Evolutionary conservation across 2,888 invertebrate genomes (phyloP), one percentile per base, ranked within the genome.

Genomic region (Stratiomys singularior): DNA sequence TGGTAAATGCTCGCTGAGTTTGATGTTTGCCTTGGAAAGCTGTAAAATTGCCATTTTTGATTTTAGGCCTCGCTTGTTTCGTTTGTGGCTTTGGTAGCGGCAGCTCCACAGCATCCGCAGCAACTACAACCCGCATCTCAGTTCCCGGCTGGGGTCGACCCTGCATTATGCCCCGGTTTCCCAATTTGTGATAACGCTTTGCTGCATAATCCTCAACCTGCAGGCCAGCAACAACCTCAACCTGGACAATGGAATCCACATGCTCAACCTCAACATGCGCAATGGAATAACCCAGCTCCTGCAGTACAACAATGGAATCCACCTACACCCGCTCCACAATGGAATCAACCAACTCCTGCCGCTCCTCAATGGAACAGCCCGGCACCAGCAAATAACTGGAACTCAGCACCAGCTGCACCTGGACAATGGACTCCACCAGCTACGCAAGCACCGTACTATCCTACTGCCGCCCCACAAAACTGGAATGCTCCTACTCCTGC

Each of bases 131-230:
- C 46, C 0, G 87, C 87, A 18, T 87, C 88, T 2, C 86, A 86
- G 77, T 89, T 86, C 83, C 88, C 88, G 78, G 89, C 88, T 80
- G 89, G 88, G 67, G 87, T 89, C n/a, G 87, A 88, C 84, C 89
- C 89, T 76, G 81, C 85, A 81, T 85, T 88, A 80, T 89, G 89
- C 81, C 89, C 89, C 81, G 85, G 85, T 81, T 89, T 88, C 81
- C 89, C 89, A 81, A 86, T 87, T 84, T 89, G 89, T 84, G 88
- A 88, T 85, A 88, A 88, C 82, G 85, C 85, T 18, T 84, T 87
- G 30, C 82, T 88, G 80, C 86, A 87, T 81, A 85, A 83, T 82
- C 85, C 84, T 56, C 85, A 85, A 60, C 58, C 74, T 58, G n/a
- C 30, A n/a, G 37, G 5, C 28, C 85, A 85, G 0, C 78, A 64